phyloP scores from a whole-genome alignment of 2,888 invertebrate species.

The Anoncus sp. region DNA sequence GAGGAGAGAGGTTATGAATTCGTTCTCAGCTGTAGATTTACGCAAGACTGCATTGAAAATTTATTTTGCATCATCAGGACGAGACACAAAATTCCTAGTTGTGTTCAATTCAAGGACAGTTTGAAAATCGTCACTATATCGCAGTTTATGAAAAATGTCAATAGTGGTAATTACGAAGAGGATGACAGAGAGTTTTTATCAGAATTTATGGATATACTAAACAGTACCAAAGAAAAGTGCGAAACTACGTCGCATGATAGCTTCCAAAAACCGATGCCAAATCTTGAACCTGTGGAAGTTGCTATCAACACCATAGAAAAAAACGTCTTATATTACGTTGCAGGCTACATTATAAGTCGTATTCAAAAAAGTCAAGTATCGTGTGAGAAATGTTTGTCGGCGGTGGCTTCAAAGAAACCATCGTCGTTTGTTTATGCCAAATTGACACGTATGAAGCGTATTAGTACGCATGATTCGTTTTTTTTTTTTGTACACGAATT shows the following conservation, averaged over 20 bases:
- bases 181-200: not conserved
- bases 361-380: not conserved
- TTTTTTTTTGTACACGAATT: not conserved
- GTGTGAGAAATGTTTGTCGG: not conserved
- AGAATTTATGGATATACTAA: not conserved
- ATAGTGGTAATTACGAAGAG: not conserved
- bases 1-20: not conserved
- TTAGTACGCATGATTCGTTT: not conserved
- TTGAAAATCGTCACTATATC: not conserved
- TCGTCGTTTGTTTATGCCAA: not conserved
- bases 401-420: not conserved
- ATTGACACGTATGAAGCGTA: not conserved
- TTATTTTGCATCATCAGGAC: not conserved
- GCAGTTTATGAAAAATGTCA: not conserved
- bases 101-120: not conserved
- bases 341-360: not conserved
- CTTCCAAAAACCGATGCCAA: not conserved
- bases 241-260: no score
- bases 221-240: no score
- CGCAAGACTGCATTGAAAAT: slow-evolving; percentile 7
- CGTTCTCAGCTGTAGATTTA: not conserved
- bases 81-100: not conserved
- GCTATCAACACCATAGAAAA: not conserved
- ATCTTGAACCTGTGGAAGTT: not conserved
- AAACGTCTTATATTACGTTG: not conserved